These are phyloP conservation scores for Aramus guarauna DNA, from an alignment of 2,113 vertebrate species.

Conservation along the genomic window DNA sequence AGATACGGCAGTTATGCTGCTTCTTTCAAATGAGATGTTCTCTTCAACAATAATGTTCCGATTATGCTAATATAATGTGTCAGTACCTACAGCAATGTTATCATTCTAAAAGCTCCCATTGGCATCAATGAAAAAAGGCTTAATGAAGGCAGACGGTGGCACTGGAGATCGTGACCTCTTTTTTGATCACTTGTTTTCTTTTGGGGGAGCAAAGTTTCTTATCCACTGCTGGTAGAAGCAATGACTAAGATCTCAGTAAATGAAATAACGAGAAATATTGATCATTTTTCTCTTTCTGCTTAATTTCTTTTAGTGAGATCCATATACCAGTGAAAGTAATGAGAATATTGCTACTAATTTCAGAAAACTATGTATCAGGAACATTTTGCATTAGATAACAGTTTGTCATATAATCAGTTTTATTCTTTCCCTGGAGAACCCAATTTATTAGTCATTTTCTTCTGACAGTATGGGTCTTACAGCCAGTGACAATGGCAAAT, in stretches of 20 bases:
- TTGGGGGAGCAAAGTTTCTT: neutral
- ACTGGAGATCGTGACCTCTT: neutral
- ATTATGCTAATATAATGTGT: neutral
- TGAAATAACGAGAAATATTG: neutral
- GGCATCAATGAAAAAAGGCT: neutral
- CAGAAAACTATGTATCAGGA: neutral
- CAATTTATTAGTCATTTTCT: conserved; percentile 21
- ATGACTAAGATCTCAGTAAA: neutral
- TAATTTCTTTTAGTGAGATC: neutral
- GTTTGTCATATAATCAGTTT: conserved; percentile 9
- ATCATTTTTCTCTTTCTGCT: neutral
- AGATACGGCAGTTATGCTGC: neutral
- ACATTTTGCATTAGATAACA: neutral
- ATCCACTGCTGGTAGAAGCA: neutral
- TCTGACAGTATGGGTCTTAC: neutral
- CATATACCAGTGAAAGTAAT: neutral
- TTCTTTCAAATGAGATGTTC: neutral
- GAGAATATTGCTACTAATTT: neutral
- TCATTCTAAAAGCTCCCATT: neutral
- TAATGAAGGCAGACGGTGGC: neutral
- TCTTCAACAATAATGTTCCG: neutral
- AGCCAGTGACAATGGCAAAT: conserved; percentile 10
- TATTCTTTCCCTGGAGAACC: neutral
- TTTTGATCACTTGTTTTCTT: neutral
- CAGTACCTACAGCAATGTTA: neutral